Conservation (phyloP, 2,797 vertebrate genomes). For the Anas bernieri region DNA sequence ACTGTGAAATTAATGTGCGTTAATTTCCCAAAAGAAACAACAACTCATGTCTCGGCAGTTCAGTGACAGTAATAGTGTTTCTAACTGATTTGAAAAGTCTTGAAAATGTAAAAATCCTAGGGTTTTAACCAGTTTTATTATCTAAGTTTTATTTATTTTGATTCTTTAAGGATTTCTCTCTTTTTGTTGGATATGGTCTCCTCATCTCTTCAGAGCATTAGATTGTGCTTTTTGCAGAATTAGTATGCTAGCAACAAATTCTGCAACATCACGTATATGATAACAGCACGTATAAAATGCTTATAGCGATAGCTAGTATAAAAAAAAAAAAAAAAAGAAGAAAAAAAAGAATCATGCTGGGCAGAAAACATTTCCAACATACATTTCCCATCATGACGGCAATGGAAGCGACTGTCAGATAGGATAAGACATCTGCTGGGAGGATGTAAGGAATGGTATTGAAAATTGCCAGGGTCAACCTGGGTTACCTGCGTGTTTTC, state of each 20-base stretch:
- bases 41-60: background rate
- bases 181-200: background rate
- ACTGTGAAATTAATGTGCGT: background rate
- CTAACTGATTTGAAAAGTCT: background rate
- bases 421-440: background rate
- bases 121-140: background rate
- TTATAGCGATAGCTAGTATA: background rate
- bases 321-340: background rate
- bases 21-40: background rate
- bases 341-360: background rate
- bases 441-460: background rate
- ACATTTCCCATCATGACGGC: background rate
- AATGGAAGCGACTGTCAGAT: background rate
- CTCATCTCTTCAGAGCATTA: background rate
- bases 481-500: background rate
- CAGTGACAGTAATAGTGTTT: background rate
- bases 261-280: background rate
- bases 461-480: constrained; percentile 4
- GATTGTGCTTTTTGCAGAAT: background rate
- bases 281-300: background rate
- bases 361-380: background rate
- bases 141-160: background rate
- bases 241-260: background rate
- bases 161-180: background rate
- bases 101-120: background rate